Percentiles rank a stretch among this genome's conserved stretches.
These are phyloP conservation scores for Eupithecia pulchellata DNA, from an alignment of 2,888 invertebrate species.

Conservation along the genomic window DNA sequence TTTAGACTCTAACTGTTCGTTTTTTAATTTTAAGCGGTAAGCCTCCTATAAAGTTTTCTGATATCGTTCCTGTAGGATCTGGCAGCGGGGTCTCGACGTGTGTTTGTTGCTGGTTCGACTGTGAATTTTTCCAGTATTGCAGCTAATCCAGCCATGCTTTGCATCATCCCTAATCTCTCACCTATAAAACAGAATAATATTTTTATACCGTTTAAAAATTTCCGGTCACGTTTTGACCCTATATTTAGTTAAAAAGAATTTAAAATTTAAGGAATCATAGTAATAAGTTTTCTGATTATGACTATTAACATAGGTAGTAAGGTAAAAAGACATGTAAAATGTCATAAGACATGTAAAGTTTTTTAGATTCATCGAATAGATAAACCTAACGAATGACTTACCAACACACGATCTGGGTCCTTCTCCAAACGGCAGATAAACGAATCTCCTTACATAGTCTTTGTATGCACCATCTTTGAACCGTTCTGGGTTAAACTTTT, in stretches of 20 bases:
- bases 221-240: too few relatives aligned
- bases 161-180: slow-evolving; percentile 67
- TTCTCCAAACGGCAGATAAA: slow-evolving; percentile 63
- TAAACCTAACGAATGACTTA: slow-evolving; percentile 10
- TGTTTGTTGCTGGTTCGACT: slow-evolving; percentile 59
- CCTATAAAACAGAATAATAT: slow-evolving; percentile 49
- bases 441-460: slow-evolving; percentile 51
- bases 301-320: background rate
- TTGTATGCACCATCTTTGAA: slow-evolving; percentile 52
- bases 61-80: slow-evolving; percentile 58
- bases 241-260: too few relatives aligned
- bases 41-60: slow-evolving; percentile 26
- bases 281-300: background rate
- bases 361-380: too few relatives aligned
- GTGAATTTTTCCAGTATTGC: slow-evolving; percentile 61
- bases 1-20: background rate
- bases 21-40: slow-evolving; percentile 29
- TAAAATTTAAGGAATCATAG: too few relatives aligned
- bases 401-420: slow-evolving; percentile 31
- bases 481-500: slow-evolving; percentile 64
- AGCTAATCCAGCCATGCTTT: slow-evolving; percentile 70
- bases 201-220: background rate
- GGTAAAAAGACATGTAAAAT: background rate
- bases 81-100: slow-evolving; percentile 52
- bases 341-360: background rate